Conservation (phyloP, 2,797 vertebrate genomes). For the Myripristis jacobus region DNA sequence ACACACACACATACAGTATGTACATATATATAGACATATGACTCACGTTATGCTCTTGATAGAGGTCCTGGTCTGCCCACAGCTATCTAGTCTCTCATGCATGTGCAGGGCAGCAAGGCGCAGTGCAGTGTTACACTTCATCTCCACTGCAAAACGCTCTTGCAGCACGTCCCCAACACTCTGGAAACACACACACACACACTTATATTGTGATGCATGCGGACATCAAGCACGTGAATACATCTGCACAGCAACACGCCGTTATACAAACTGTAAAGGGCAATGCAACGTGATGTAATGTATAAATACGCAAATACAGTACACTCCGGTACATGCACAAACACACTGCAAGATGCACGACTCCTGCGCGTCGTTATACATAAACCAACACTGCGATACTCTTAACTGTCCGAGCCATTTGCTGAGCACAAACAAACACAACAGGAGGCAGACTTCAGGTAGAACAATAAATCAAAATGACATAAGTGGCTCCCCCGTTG, state of each 20-base stretch:
- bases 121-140: constrained; percentile 96
- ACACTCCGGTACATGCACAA: not conserved
- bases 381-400: constrained; percentile 39
- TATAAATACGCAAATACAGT: not conserved
- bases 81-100: constrained; percentile 93
- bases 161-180: constrained; percentile 97
- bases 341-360: constrained; percentile 11
- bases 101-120: constrained; percentile 96
- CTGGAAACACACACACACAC: constrained; percentile 75
- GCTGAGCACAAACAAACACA: constrained; percentile 48
- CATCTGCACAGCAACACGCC: not conserved
- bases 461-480: constrained; percentile 56
- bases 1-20: constrained; percentile 1
- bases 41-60: constrained; percentile 97
- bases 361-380: constrained; percentile 15
- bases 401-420: constrained; percentile 21
- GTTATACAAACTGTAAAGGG: too few species aligned
- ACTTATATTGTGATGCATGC: constrained; percentile 16
- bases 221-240: constrained; percentile 8
- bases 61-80: constrained; percentile 93
- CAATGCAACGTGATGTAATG: too few species aligned
- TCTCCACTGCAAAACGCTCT: constrained; percentile 96
- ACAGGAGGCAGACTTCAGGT: constrained; percentile 11
- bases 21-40: not conserved
- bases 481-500: constrained; percentile 37